A percentile compares a stretch with the other conserved stretches of the same genome.
Evolutionary conservation across 2,888 invertebrate genomes (phyloP).

Genomic region (Chironomus riparius): DNA sequence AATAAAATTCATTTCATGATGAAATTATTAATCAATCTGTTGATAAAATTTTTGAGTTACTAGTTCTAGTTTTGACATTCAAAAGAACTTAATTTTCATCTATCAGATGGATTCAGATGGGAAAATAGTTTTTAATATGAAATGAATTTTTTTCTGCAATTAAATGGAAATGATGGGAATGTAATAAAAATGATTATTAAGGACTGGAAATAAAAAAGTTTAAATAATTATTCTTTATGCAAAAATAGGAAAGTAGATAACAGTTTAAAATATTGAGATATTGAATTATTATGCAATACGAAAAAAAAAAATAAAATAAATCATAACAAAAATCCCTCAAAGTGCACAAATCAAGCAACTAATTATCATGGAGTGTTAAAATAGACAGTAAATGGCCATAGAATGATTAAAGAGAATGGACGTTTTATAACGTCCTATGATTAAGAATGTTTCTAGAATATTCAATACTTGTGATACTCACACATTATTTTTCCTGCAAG

Average conservation of each 20-base stretch:
- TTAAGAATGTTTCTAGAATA: slow-evolving; percentile 1
- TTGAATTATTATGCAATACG: too few relatives aligned
- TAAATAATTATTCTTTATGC: not conserved
- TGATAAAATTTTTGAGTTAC: too few relatives aligned
- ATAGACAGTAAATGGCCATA: not conserved
- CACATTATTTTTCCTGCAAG: not conserved
- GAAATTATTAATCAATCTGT: too few relatives aligned
- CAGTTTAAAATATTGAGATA: not conserved
- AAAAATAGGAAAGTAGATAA: not conserved
- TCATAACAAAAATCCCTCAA: not conserved
- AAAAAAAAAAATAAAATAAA: not conserved
- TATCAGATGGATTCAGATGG: too few relatives aligned
- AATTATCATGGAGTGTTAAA: not conserved
- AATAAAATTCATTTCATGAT: not conserved
- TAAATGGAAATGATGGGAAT: too few relatives aligned
- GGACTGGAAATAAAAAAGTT: not conserved
- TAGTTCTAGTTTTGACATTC: too few relatives aligned
- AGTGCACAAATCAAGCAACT: not conserved
- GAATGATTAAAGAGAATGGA: not conserved
- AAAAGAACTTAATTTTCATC: too few relatives aligned
- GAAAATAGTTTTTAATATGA: too few relatives aligned
- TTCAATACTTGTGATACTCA: not conserved
- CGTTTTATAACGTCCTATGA: not conserved
- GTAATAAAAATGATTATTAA: too few relatives aligned
- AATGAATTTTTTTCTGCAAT: too few relatives aligned